These are phyloP conservation scores for Eupeodes corollae DNA, from an alignment of 1,140 invertebrate species.

Conservation along the genomic window DNA sequence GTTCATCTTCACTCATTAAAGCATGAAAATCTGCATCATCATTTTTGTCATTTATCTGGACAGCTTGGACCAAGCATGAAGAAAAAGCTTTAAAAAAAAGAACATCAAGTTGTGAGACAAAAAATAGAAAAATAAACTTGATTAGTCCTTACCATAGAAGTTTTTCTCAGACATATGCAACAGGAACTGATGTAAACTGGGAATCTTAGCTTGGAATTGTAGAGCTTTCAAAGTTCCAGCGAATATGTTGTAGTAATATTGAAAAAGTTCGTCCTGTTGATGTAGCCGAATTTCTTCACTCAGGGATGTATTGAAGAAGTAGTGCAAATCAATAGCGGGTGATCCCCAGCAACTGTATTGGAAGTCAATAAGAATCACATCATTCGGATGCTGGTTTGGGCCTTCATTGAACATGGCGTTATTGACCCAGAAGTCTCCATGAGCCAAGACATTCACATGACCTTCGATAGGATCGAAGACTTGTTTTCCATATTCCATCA, in stretches of 20 bases:
- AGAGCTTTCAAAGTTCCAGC: constrained; percentile 18
- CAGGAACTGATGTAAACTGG: constrained; percentile 22
- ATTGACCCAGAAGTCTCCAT: constrained; percentile 56
- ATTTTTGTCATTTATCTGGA: constrained; percentile 24
- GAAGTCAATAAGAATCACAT: constrained; percentile 38
- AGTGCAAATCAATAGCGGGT: constrained; percentile 29
- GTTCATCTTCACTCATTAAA: constrained; percentile 27
- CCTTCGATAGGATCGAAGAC: constrained; percentile 30
- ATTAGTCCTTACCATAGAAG: constrained; percentile 21
- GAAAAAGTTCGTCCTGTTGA: constrained; percentile 20
- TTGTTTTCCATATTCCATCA: constrained; percentile 28
- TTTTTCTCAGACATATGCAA: constrained; percentile 21
- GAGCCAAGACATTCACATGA: constrained; percentile 49
- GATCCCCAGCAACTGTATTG: constrained; percentile 34
- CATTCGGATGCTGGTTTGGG: constrained; percentile 33
- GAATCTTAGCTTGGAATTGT: constrained; percentile 19
- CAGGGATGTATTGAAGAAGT: constrained; percentile 31
- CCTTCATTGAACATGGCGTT: constrained; percentile 51
- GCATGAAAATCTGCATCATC: constrained; percentile 30
- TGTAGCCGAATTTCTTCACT: constrained; percentile 18
- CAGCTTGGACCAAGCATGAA: constrained; percentile 23
- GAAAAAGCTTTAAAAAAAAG: constrained; percentile 18
- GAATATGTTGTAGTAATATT: constrained; percentile 25
- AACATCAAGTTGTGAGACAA: background rate
- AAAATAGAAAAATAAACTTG: background rate